A percentile compares a stretch with the other conserved stretches of the same genome.
These are phyloP conservation scores for Calliopum simillimum DNA, from an alignment of 2,888 invertebrate genomes.

Conservation along the genomic window DNA sequence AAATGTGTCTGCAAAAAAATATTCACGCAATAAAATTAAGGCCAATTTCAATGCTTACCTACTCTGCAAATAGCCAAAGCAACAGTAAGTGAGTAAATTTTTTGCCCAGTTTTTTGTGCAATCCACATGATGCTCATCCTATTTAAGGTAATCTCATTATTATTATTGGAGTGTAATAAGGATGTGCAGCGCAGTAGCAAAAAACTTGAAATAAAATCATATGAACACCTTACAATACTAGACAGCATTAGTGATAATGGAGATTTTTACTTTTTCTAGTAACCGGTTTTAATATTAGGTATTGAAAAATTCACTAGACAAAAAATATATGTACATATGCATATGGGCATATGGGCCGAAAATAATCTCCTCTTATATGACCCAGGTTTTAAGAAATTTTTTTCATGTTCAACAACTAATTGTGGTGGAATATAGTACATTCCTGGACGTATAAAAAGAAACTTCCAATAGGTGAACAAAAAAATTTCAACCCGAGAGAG, in stretches of 20 bases:
- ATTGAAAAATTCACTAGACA: too few species aligned
- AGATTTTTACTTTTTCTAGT: not conserved
- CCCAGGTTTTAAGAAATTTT: too few species aligned
- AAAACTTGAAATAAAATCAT: slow-evolving; percentile 11
- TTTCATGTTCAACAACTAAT: too few species aligned
- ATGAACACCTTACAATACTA: too few species aligned
- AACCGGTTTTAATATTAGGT: too few species aligned
- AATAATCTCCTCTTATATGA: too few species aligned
- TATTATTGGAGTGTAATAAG: slow-evolving; percentile 39
- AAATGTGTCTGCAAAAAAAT: not conserved
- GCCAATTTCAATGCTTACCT: slow-evolving; percentile 59
- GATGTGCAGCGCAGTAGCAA: not conserved
- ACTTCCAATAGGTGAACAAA: too few species aligned
- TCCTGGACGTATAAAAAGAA: too few species aligned
- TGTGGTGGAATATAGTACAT: too few species aligned
- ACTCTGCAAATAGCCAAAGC: slow-evolving; percentile 30
- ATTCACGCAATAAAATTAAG: slow-evolving; percentile 51
- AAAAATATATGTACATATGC: too few species aligned
- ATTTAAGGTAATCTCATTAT: slow-evolving; percentile 42
- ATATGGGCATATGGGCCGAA: too few species aligned
- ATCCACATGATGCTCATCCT: slow-evolving; percentile 6
- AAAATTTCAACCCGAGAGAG: too few species aligned
- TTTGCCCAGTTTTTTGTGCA: not conserved
- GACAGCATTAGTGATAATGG: not conserved
- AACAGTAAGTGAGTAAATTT: not conserved